phyloP scores from a whole-genome alignment of 2,888 invertebrate genomes.

The Noctua comes region DNA sequence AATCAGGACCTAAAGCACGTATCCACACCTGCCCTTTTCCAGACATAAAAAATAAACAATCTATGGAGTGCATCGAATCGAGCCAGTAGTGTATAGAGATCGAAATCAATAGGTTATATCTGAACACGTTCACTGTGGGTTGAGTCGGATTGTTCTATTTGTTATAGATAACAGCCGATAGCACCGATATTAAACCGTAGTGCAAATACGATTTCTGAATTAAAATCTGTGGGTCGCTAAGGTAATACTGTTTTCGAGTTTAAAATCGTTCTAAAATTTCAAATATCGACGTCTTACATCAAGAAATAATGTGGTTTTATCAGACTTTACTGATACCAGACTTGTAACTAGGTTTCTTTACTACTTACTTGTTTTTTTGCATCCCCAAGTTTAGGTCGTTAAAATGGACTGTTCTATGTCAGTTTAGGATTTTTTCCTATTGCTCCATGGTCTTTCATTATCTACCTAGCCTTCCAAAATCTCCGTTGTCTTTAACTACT shows the following conservation, averaged over 20 bases:
- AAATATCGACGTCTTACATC: too few species aligned
- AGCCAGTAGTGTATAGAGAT: slow-evolving; percentile 15
- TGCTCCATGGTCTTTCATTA: neutral
- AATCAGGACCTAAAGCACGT: neutral
- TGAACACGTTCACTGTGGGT: slow-evolving; percentile 46
- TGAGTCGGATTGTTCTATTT: slow-evolving; percentile 41
- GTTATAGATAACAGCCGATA: slow-evolving; percentile 3
- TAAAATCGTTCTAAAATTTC: too few species aligned
- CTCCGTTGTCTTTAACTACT: neutral
- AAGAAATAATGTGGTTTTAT: too few species aligned
- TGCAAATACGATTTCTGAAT: neutral
- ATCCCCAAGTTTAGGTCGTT: neutral
- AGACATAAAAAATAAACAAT: slow-evolving; percentile 24
- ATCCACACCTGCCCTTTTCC: neutral
- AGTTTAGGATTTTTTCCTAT: neutral
- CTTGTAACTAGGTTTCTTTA: neutral
- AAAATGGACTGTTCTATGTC: neutral
- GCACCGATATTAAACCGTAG: slow-evolving; percentile 14
- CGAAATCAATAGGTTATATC: slow-evolving; percentile 34
- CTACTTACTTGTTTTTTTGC: neutral
- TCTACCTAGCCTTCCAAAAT: neutral
- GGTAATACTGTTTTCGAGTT: too few species aligned
- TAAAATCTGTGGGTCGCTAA: neutral
- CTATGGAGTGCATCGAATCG: slow-evolving; percentile 22
- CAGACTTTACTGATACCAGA: neutral